Evolutionary conservation across 2,888 invertebrate species (phyloP).

Genomic region (Dysmachus trigonus): DNA sequence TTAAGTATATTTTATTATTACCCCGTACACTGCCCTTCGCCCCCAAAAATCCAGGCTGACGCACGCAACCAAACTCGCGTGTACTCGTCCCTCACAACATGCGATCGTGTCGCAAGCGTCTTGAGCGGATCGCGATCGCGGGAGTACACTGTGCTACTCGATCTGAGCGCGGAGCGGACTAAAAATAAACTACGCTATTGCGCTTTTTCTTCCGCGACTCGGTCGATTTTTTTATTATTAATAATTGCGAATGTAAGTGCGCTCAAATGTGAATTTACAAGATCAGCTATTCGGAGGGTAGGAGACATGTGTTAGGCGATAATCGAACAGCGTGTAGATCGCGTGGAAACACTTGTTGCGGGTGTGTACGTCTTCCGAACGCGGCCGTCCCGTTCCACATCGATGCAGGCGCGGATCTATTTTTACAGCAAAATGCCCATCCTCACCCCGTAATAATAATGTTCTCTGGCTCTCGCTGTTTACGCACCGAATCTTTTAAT

Average conservation of each 20-base stretch:
- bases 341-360: neutral
- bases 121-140: neutral
- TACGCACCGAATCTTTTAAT: neutral
- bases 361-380: neutral
- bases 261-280: neutral
- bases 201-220: neutral
- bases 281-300: neutral
- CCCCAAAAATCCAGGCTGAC: neutral
- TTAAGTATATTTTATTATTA: conserved; percentile 17
- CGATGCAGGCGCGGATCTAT: neutral
- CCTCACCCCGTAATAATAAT: neutral
- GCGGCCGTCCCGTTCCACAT: neutral
- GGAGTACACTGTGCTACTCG: neutral
- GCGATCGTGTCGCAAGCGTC: neutral
- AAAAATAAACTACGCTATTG: neutral
- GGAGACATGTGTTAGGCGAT: neutral
- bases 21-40: neutral
- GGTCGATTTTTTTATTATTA: neutral
- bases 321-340: neutral
- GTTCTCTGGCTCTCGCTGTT: neutral
- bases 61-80: neutral
- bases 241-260: neutral
- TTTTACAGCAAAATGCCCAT: neutral
- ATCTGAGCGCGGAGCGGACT: neutral
- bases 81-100: neutral